Evolutionary conservation across 2,797 vertebrate genomes (phyloP).

Genomic region (Chiroxiphia lanceolata): DNA sequence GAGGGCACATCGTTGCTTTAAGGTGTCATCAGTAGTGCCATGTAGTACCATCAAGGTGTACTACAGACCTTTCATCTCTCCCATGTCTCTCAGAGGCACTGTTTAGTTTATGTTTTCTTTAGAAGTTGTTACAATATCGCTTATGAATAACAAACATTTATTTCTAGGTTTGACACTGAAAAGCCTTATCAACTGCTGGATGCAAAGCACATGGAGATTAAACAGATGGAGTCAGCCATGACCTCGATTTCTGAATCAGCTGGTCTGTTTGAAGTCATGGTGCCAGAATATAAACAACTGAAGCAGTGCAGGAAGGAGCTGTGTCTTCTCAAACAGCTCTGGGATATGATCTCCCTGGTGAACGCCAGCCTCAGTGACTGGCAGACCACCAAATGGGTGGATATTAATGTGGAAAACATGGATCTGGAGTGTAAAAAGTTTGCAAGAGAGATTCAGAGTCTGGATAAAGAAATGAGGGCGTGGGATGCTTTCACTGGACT

Average conservation of each 20-base stretch:
- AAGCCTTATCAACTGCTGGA: conserved; percentile 85
- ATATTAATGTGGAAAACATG: conserved; percentile 91
- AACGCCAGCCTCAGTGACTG: conserved; percentile 84
- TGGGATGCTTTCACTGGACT: conserved; percentile 91
- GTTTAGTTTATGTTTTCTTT: not conserved
- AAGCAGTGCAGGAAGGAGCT: conserved; percentile 90
- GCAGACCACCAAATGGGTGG: conserved; percentile 86
- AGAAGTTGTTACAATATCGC: not conserved
- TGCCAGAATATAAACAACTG: conserved; percentile 90
- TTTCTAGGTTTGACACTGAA: conserved; percentile 84
- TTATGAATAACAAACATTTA: not conserved
- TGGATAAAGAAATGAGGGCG: conserved; percentile 89
- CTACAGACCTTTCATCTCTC: not conserved
- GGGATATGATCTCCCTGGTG: conserved; percentile 88
- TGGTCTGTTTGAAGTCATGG: conserved; percentile 88
- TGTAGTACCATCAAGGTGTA: not conserved
- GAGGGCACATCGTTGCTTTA: not conserved
- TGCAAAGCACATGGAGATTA: conserved; percentile 82
- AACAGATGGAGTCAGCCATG: conserved; percentile 87
- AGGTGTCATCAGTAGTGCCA: not conserved
- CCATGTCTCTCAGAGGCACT: not conserved
- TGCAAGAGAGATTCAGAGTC: conserved; percentile 82
- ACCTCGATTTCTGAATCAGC: conserved; percentile 84
- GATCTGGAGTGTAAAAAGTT: conserved; percentile 89
- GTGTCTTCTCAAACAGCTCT: conserved; percentile 89